phyloP scores from a whole-genome alignment of 1,140 invertebrate species.

The Parasteatoda tepidariorum region DNA sequence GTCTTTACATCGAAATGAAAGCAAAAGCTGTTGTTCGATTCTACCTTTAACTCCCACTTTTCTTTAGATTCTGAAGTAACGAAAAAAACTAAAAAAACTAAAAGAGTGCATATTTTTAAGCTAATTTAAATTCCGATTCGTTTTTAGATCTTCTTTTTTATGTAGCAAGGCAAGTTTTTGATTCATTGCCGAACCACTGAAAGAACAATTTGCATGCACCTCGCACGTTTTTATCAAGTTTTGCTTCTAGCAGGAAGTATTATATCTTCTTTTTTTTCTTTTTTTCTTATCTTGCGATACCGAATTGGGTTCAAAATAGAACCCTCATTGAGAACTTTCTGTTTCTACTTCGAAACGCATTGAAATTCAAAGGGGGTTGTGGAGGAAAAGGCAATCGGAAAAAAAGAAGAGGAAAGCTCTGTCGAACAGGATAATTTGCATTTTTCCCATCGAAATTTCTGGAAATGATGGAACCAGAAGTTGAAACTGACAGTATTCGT shows the following conservation, averaged over 20 bases:
- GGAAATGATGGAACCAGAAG: too few relatives aligned
- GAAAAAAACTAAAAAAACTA: neutral
- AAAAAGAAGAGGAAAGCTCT: neutral
- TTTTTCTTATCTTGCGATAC: neutral
- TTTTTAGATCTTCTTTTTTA: neutral
- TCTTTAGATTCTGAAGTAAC: constrained; percentile 19
- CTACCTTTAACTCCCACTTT: neutral
- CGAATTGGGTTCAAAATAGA: neutral
- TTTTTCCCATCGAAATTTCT: too few relatives aligned
- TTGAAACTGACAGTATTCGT: too few relatives aligned
- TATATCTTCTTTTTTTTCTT: neutral
- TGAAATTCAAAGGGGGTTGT: neutral
- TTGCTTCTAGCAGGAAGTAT: neutral
- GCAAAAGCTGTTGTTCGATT: constrained; percentile 13
- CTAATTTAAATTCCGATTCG: constrained; percentile 30
- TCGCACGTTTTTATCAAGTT: constrained; percentile 14
- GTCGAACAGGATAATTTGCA: too few relatives aligned
- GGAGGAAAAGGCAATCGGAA: neutral
- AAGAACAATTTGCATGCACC: constrained; percentile 30
- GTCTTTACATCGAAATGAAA: constrained; percentile 4
- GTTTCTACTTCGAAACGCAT: neutral
- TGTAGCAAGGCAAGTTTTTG: neutral
- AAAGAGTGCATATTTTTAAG: constrained; percentile 26
- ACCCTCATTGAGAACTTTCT: neutral
- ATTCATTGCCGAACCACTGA: constrained; percentile 1